phyloP scores from a whole-genome alignment of 2,888 invertebrate genomes.

The Drosophila mayaguana region DNA sequence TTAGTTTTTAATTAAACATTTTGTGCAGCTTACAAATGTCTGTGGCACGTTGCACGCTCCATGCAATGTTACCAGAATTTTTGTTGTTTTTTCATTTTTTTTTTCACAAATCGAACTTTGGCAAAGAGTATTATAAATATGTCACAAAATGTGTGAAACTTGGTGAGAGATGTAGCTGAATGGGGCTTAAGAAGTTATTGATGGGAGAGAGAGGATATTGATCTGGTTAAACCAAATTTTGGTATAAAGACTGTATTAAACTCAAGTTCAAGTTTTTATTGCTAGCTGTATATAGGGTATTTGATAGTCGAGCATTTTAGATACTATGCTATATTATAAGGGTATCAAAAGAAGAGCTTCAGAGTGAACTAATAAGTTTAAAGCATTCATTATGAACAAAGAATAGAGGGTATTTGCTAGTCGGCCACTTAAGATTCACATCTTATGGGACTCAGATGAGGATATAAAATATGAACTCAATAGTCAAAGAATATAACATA shows the following conservation, averaged over 20 bases:
- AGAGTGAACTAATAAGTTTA: no score
- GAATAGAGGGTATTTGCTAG: no score
- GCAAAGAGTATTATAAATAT: background rate
- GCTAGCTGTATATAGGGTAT: background rate
- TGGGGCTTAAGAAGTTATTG: background rate
- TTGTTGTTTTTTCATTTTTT: background rate
- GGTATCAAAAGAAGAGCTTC: background rate
- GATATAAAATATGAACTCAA: no score
- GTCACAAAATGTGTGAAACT: background rate
- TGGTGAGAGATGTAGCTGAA: background rate
- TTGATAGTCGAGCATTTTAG: background rate
- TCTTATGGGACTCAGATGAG: no score
- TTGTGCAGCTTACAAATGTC: constrained; percentile 45
- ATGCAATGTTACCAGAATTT: constrained; percentile 38
- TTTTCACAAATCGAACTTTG: background rate
- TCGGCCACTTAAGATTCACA: no score
- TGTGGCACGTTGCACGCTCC: constrained; percentile 40
- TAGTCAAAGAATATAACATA: no score
- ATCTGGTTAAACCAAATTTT: background rate
- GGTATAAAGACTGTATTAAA: no score
- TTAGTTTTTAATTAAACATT: constrained; percentile 74
- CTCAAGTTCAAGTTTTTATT: no score
- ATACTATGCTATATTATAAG: background rate
- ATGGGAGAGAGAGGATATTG: background rate
- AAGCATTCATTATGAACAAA: no score